A percentile compares a stretch with the other conserved stretches of the same genome.
Conservation (phyloP, 2,113 vertebrate genomes). For the Gallinago media region DNA sequence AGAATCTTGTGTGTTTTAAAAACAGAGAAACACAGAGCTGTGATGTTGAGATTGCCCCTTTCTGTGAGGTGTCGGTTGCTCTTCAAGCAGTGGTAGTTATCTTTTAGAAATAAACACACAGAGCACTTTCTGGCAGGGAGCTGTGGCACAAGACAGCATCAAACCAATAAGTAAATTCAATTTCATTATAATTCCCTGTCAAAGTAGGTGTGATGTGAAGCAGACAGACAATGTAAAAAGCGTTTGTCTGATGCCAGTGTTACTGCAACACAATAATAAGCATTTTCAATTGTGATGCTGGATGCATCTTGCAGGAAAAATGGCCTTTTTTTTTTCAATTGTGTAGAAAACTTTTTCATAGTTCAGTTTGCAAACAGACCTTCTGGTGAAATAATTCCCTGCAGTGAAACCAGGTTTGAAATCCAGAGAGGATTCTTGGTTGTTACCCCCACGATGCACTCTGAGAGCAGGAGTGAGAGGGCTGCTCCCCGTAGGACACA, state of each 20-base stretch:
- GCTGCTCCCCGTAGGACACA: neutral
- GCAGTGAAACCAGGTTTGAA: neutral
- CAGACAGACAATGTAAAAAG: neutral
- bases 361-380: neutral
- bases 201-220: neutral
- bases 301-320: neutral
- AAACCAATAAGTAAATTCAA: neutral
- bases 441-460: neutral
- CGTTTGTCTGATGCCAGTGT: fast-evolving
- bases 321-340: neutral
- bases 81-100: neutral
- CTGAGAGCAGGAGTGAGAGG: neutral
- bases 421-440: neutral
- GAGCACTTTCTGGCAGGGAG: neutral
- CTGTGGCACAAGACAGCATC: neutral
- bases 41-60: neutral
- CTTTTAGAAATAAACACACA: neutral
- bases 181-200: neutral
- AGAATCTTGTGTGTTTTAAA: neutral
- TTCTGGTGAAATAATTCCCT: neutral
- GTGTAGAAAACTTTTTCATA: neutral
- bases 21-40: neutral
- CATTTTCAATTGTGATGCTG: neutral
- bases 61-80: neutral
- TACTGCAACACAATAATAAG: neutral